phyloP scores from a whole-genome alignment of 2,113 vertebrate species.

The Podocnemis expansa region DNA sequence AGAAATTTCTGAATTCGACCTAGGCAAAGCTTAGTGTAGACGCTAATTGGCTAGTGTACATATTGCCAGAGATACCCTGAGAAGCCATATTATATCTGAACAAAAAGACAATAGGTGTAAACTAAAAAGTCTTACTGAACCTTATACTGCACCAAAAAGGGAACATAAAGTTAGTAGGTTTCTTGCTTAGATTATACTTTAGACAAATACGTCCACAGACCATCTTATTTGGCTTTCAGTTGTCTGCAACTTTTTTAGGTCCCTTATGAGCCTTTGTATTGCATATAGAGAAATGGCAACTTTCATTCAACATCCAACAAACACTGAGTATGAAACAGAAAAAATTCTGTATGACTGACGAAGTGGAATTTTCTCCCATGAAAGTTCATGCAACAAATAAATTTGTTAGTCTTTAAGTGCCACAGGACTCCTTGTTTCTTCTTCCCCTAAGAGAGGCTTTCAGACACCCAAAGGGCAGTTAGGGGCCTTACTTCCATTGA shows the following conservation, averaged over 20 bases:
- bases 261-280: not conserved
- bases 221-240: not conserved
- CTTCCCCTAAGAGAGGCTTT: not conserved
- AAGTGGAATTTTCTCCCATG: too few species aligned
- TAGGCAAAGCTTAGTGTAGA: too few species aligned
- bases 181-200: conserved; percentile 3
- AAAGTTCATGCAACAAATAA: too few species aligned
- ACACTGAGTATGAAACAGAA: not conserved
- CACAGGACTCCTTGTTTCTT: too few species aligned
- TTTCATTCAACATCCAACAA: not conserved
- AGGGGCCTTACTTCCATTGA: not conserved
- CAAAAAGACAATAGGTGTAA: not conserved
- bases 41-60: too few species aligned
- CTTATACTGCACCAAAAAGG: not conserved
- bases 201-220: not conserved
- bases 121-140: not conserved
- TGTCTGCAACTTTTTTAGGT: not conserved
- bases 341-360: fast-evolving
- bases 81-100: not conserved
- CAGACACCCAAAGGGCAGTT: not conserved
- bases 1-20: too few species aligned
- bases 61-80: not conserved
- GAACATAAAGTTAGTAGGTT: not conserved
- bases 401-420: too few species aligned
- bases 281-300: not conserved